Percentiles rank a stretch among this genome's conserved stretches.
These are phyloP conservation scores for Camponotus pennsylvanicus DNA, from an alignment of 1,140 invertebrate species.

Conservation along the genomic window DNA sequence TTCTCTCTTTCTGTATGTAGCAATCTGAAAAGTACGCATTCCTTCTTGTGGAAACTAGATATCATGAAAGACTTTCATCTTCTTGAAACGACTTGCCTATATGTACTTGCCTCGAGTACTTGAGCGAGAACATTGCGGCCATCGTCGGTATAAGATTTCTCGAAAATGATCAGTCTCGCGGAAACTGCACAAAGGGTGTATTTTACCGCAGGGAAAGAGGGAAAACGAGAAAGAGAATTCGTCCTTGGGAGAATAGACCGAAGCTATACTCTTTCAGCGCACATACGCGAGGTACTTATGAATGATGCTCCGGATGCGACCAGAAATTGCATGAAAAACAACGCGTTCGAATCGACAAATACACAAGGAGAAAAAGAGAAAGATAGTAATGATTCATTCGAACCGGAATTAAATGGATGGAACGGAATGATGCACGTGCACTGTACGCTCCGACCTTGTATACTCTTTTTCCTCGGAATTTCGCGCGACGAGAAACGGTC, in stretches of 20 bases:
- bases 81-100: neutral
- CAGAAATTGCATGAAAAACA: neutral
- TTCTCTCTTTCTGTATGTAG: neutral
- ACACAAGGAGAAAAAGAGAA: neutral
- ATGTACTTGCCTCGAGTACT: neutral
- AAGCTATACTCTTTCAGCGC: constrained; percentile 7
- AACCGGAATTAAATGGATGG: constrained; percentile 29
- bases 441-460: neutral
- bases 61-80: neutral
- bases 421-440: constrained; percentile 10
- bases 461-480: neutral
- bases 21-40: neutral
- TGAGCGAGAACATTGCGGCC: neutral
- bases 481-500: neutral
- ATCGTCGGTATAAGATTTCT: constrained; percentile 41
- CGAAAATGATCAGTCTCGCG: constrained; percentile 16
- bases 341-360: constrained; percentile 21
- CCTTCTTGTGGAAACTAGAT: neutral
- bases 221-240: neutral
- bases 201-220: neutral
- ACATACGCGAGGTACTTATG: neutral
- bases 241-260: neutral
- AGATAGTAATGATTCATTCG: neutral
- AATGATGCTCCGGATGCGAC: neutral
- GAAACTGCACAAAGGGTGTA: neutral